Conservation (phyloP, 2,113 vertebrate genomes). For the Lasiurus cinereus region DNA sequence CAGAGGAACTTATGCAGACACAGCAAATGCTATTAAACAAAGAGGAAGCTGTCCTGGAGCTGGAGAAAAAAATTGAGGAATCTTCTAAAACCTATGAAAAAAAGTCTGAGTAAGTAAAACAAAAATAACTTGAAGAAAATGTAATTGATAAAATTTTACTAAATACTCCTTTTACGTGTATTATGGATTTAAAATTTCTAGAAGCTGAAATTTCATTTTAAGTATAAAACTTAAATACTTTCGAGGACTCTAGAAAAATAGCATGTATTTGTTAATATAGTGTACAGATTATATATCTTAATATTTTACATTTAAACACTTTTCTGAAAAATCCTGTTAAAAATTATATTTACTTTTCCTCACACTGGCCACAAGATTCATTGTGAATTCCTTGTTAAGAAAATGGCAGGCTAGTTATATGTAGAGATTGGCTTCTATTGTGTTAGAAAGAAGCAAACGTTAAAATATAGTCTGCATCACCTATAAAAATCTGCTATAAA, state of each 20-base stretch:
- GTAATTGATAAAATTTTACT: background rate
- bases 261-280: background rate
- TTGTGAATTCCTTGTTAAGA: background rate
- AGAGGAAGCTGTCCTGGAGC: constrained; percentile 92
- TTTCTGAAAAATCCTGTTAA: background rate
- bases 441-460: background rate
- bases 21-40: constrained; percentile 94
- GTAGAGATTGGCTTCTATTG: constrained; percentile 5
- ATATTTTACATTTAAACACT: constrained; percentile 22
- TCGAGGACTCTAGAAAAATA: constrained; percentile 21
- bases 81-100: constrained; percentile 91
- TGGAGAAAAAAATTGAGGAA: constrained; percentile 94
- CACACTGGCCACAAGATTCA: background rate
- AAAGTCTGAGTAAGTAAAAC: constrained; percentile 94
- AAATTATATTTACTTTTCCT: background rate
- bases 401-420: background rate
- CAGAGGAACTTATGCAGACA: constrained; percentile 93
- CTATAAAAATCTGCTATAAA: background rate
- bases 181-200: background rate
- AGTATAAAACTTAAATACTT: background rate
- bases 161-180: background rate
- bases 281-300: background rate
- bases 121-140: constrained; percentile 33
- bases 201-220: constrained; percentile 43
- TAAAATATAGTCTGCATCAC: background rate